Evolutionary conservation across 2,113 vertebrate genomes (phyloP), one percentile per base, ranked within the genome.

Genomic region (Entelurus aequoreus): DNA sequence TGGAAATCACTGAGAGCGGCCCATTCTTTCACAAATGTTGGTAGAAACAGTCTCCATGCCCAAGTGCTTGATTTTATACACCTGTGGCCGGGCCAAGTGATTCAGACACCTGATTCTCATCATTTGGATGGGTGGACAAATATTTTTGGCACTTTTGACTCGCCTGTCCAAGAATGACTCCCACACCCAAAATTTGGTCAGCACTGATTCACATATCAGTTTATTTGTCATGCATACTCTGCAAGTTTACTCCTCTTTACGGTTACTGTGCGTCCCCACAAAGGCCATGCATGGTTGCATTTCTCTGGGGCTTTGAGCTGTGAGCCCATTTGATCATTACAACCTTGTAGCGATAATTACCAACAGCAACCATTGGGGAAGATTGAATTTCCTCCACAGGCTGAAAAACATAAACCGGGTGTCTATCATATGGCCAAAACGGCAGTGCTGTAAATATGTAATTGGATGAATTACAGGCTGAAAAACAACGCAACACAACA

Each of bases 401-500:
- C 76, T 75, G 76, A 9, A 78, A 81, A 87, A 83, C 54, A 81
- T 82, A 80, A 72, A 85, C 81, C 80, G 79, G 58, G 77, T 67
- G 76, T 74, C 59, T 77, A 85, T 87, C 79, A 76, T 87, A 63
- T 75, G 84, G 80, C 74, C 71, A 75, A 77, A 72, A 86, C 77
- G 69, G 76, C 82, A 71, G 71, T 73, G 71, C 75, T 84, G 77
- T 88, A 86, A 88, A 87, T 85, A 73, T 58, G 74, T 83, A 86
- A 87, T 87, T 86, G 83, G 84, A 87, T 83, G 84, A 79, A 86
- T 88, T 83, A 75, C 73, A 65, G 69, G 66, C 77, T 75, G 82
- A 80, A 63, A 78, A 83, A 84, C 71, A 48, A 19, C 19, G 19
- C 21, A 64, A 81, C 79, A 15, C 13, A 54, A 55, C 36, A 40